Evolutionary conservation across 1,140 invertebrate species (phyloP).

Genomic region (Drosophila nannoptera): DNA sequence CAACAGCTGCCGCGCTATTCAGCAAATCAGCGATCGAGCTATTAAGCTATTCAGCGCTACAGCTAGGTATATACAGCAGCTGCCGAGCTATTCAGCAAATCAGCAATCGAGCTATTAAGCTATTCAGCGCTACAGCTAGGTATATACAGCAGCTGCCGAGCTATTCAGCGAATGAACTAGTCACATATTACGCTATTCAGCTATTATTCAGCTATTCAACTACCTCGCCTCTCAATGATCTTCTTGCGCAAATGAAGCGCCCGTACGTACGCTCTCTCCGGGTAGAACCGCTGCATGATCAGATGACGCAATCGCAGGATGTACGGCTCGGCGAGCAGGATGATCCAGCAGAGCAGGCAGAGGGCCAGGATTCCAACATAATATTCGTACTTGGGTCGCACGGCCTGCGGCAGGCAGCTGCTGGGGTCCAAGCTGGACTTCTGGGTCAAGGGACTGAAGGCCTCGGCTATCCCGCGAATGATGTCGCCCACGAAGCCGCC

Average conservation of each 20-base stretch:
- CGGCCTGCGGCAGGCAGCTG: conserved; percentile 85
- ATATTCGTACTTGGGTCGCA: conserved; percentile 82
- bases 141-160: no score
- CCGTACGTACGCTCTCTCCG: conserved; percentile 85
- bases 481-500: conserved; percentile 84
- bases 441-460: conserved; percentile 81
- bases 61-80: no score
- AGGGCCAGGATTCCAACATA: conserved; percentile 84
- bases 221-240: conserved; percentile 5
- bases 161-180: neutral
- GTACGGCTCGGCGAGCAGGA: conserved; percentile 88
- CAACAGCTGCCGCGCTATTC: no score
- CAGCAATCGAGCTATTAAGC: no score
- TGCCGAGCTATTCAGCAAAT: no score
- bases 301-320: conserved; percentile 86
- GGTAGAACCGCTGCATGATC: conserved; percentile 88
- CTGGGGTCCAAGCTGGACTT: conserved; percentile 81
- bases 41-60: neutral
- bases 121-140: no score
- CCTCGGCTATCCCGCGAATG: conserved; percentile 82
- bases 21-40: neutral
- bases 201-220: neutral
- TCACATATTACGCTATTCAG: neutral
- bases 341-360: conserved; percentile 83
- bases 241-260: conserved; percentile 85